Evolutionary conservation across 2,113 vertebrate species (phyloP).

Genomic region (Edolisoma coerulescens): DNA sequence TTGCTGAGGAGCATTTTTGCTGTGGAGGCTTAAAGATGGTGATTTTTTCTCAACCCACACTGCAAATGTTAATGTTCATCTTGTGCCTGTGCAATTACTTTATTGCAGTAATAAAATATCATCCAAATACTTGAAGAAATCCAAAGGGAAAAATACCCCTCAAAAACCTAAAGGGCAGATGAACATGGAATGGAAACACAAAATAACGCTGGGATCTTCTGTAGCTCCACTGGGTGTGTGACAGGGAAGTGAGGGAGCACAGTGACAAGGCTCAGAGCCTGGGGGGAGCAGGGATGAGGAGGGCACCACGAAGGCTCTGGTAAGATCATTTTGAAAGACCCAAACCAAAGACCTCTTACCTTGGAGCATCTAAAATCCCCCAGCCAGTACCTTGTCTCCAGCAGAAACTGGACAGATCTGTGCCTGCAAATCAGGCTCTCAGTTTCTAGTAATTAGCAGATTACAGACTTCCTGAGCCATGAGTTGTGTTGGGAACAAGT

Average conservation of each 20-base stretch:
- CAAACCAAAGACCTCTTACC: background rate
- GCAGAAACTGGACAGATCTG: background rate
- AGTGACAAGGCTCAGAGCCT: background rate
- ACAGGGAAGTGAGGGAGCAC: background rate
- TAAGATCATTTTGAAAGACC: background rate
- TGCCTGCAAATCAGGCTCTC: background rate
- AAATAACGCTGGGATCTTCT: background rate
- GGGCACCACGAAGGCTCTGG: fast-evolving
- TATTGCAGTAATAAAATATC: background rate
- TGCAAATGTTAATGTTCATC: background rate
- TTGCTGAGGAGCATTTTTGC: background rate
- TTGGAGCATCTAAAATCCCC: background rate
- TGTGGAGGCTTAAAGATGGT: background rate
- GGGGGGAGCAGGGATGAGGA: fast-evolving
- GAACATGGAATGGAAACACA: background rate
- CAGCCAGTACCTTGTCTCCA: background rate
- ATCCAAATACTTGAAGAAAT: background rate
- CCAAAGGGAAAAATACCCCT: fast-evolving
- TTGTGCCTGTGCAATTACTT: background rate
- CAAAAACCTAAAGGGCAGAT: background rate
- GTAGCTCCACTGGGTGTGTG: fast-evolving
- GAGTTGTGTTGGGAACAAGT: background rate
- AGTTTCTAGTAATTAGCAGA: background rate
- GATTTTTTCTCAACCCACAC: background rate
- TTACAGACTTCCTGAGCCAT: background rate